Evolutionary conservation across 2,797 vertebrate genomes (phyloP), one percentile per base, ranked within the genome.

Genomic region (Coregonus suidteri): DNA sequence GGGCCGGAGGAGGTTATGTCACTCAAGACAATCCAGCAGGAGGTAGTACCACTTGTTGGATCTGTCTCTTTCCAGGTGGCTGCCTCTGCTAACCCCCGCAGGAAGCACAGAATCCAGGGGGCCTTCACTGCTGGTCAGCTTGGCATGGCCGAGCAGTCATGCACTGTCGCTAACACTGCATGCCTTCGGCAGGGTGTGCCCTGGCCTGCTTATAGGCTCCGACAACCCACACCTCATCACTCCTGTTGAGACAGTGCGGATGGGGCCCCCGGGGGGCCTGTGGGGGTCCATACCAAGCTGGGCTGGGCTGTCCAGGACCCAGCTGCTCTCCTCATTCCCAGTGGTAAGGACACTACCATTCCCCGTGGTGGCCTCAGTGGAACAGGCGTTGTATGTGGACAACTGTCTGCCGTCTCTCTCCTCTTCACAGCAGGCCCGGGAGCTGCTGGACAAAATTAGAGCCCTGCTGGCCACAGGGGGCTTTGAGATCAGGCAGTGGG

Each of bases 201-300:
- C 81, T 4, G 70, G 73, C 53, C 18, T 79, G 3, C 77, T 82
- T 5, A 79, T 74, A 0, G 54, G 81, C 2, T 79, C 81, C 1
- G 74, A 79, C 47, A 4, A 78, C 35, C 35, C 77, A 4, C 77
- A 74, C 14, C 37, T 82, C 6, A 70, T 82, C 4, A 79, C 70
- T 4, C 77, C 75, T 0, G 20, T 75, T 1, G 14, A 37, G 18
- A 67, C 53, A 7, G 25, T 81, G 5, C n/a, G 1, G 18, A 4
- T 56, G 25, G 25, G 25, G 25, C 25, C 25, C 25, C 25, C 25
- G 25, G 25, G 25, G 13, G 31, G 11, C 79, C 56, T 51, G 56
- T 72, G 30, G 76, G 76, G 6, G 62, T 75, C 2, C 37, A 52
- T 16, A 77, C 75, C n/a, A 11, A 37, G 35, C 15, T 77, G 0